A percentile compares a stretch with the other conserved stretches of the same genome.
Evolutionary conservation across 2,797 vertebrate genomes (phyloP).

Genomic region (Tragopan temminckii): DNA sequence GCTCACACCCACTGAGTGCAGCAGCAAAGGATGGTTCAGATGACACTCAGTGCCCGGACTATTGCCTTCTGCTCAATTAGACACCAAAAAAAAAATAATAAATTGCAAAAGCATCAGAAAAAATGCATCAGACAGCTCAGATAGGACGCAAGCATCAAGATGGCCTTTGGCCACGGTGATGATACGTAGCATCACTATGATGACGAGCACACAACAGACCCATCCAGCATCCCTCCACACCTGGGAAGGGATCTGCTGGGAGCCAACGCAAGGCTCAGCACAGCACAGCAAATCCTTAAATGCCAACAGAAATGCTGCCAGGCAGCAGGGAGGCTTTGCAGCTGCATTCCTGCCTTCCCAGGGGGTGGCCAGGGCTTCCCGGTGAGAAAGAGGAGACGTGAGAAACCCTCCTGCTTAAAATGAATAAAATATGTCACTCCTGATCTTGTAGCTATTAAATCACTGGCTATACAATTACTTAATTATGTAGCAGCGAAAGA

Average conservation of each 20-base stretch:
- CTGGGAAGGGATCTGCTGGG: background rate
- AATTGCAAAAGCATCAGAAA: background rate
- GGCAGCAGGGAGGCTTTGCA: slow-evolving; percentile 34
- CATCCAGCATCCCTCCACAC: background rate
- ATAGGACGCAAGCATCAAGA: background rate
- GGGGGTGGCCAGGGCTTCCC: slow-evolving; percentile 51
- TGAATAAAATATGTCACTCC: slow-evolving; percentile 81
- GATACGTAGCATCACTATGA: background rate
- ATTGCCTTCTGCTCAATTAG: background rate
- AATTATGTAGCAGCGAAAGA: slow-evolving; percentile 73
- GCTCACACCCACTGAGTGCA: background rate
- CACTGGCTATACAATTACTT: slow-evolving; percentile 81
- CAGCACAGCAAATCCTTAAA: slow-evolving; percentile 27
- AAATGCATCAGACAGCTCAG: background rate
- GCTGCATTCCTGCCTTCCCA: slow-evolving; percentile 57
- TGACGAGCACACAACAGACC: background rate
- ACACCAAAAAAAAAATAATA: background rate
- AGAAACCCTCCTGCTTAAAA: slow-evolving; percentile 66
- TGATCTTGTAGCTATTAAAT: slow-evolving; percentile 80
- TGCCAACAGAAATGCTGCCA: slow-evolving; percentile 10
- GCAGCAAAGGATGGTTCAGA: background rate
- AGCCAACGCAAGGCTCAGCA: background rate
- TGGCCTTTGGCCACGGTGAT: background rate
- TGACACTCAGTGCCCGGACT: fast-evolving
- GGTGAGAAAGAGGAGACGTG: slow-evolving; percentile 41